These are phyloP conservation scores for Hylaeus anthracinus DNA, from an alignment of 1,140 invertebrate species.

Conservation along the genomic window DNA sequence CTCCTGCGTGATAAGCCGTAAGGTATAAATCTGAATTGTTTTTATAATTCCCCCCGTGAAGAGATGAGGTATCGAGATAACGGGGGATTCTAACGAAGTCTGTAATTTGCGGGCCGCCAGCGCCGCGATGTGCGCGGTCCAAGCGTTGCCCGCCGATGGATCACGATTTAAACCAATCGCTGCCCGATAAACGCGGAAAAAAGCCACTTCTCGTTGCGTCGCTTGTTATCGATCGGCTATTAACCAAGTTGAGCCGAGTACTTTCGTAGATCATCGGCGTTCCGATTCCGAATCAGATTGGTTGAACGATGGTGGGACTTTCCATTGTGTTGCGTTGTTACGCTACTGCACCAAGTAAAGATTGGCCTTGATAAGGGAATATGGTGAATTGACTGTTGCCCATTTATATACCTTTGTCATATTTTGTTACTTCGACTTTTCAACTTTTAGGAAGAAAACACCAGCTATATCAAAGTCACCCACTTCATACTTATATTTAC, in stretches of 20 bases:
- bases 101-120: conserved; percentile 70
- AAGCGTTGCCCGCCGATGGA: conserved; percentile 51
- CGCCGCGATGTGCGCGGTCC: conserved; percentile 39
- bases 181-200: conserved; percentile 49
- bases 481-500: too few relatives aligned
- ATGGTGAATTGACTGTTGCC: too few relatives aligned
- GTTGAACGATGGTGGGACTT: too few relatives aligned
- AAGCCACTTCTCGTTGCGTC: conserved; percentile 12
- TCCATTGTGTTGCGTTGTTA: too few relatives aligned
- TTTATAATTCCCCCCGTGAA: conserved; percentile 69
- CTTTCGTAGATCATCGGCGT: not conserved
- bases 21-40: conserved; percentile 74
- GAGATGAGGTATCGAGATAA: conserved; percentile 71
- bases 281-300: too few relatives aligned
- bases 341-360: too few relatives aligned
- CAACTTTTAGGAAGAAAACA: too few relatives aligned
- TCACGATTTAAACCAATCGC: conserved; percentile 67
- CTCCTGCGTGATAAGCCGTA: conserved; percentile 70
- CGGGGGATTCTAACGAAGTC: conserved; percentile 71
- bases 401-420: too few relatives aligned
- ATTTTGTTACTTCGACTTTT: too few relatives aligned
- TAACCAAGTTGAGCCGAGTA: not conserved
- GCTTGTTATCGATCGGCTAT: conserved; percentile 19
- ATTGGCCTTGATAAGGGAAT: too few relatives aligned
- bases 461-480: too few relatives aligned